Evolutionary conservation across 2,797 vertebrate genomes (phyloP), one percentile per base, ranked within the genome.

Genomic region (Xyrichtys novacula): DNA sequence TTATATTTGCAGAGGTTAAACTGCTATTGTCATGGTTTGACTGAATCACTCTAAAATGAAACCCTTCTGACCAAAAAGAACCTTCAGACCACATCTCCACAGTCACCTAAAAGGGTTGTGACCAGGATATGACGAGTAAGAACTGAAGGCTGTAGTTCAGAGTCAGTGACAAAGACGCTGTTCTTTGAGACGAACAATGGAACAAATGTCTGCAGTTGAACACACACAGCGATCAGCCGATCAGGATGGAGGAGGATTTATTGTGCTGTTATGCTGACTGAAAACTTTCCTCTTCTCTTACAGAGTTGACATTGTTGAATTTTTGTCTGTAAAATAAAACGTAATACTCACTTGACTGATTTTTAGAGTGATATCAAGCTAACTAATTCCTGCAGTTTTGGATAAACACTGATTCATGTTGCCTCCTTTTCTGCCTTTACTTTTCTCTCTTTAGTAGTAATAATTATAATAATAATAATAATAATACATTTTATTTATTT

Each of bases 101-200:
- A 22, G 43, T 42, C 44, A 49, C 47, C 47, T 60, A 31, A 60
- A 29, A 29, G 47, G 15, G 23, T 52, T 8, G 65, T 59, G 47
- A 52, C 39, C 26, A 3, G 43, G 5, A 4, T 48, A 11, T 26
- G 20, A 34, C n/a, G 11, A 48, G 2, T 36, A 9, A 34, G 29
- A 23, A 20, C 20, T 36, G 20, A 22, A 55, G 50, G 25, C 19
- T 0, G 40, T 34, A 4, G 0, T 19, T n/a, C 29, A 26, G 8
- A 43, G 9, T 34, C 22, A 55, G 14, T n/a, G 42, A 56, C 68
- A 71, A 71, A 42, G 60, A 34, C 19, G 17, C 32, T 23, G n/a
- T 34, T 49, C 34, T 38, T 38, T 25, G 2, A 12, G 17, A 49
- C 17, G 6, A 49, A 49, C 47, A 26, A 55, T 17, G 39, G 52